A percentile compares a stretch with the other conserved stretches of the same genome.
These are phyloP conservation scores for Cephus spinipes DNA, from an alignment of 2,888 invertebrate species.

Conservation along the genomic window DNA sequence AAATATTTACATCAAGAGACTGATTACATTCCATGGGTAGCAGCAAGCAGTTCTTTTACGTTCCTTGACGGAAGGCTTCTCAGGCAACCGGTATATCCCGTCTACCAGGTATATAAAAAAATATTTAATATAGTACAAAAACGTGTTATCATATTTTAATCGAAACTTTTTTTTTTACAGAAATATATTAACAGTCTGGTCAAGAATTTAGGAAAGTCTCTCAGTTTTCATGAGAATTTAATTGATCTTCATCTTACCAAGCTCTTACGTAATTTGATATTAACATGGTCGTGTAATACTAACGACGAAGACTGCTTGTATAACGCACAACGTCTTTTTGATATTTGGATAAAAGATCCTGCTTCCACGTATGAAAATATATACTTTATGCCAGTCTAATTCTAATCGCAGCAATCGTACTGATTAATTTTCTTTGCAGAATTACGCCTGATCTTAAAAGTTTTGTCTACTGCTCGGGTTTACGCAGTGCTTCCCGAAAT, in stretches of 20 bases:
- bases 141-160: neutral
- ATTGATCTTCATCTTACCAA: conserved; percentile 34
- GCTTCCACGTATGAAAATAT: conserved; percentile 26
- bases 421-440: conserved; percentile 30
- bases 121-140: too few species aligned
- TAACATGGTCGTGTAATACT: conserved; percentile 43
- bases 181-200: neutral
- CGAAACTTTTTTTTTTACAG: neutral
- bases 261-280: conserved; percentile 42
- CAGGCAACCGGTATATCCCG: neutral
- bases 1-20: conserved; percentile 71
- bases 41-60: conserved; percentile 71
- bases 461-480: conserved; percentile 81
- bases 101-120: neutral
- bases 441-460: conserved; percentile 70
- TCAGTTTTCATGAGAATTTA: conserved; percentile 28
- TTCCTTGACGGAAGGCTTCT: conserved; percentile 81
- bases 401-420: neutral
- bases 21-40: conserved; percentile 76
- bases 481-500: conserved; percentile 72
- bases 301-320: conserved; percentile 39
- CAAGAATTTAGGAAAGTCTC: neutral
- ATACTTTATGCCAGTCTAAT: neutral
- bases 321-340: conserved; percentile 39
- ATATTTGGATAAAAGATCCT: conserved; percentile 40